Evolutionary conservation across 2,888 invertebrate genomes (phyloP).

Genomic region (Trypoxylon attenuatum): DNA sequence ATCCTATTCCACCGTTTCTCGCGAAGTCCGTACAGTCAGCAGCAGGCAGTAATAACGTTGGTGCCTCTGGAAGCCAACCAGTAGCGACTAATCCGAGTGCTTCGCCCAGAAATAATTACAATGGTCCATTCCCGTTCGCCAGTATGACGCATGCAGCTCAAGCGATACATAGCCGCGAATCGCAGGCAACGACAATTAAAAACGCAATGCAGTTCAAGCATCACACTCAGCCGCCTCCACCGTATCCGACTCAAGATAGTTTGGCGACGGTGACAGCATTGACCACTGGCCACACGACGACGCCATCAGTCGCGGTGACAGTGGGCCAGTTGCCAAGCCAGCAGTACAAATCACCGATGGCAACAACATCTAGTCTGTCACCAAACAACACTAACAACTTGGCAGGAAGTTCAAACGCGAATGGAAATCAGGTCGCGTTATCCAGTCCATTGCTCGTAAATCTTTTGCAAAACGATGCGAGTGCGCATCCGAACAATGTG

Average conservation of each 20-base stretch:
- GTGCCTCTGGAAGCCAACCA: slow-evolving; percentile 59
- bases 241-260: slow-evolving; percentile 73
- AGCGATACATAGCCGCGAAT: slow-evolving; percentile 86
- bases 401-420: slow-evolving; percentile 59
- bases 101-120: slow-evolving; percentile 74
- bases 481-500: slow-evolving; percentile 70
- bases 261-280: slow-evolving; percentile 69
- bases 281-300: slow-evolving; percentile 64
- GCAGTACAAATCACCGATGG: slow-evolving; percentile 64
- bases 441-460: slow-evolving; percentile 94
- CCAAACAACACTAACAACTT: slow-evolving; percentile 56
- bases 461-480: slow-evolving; percentile 89
- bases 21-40: slow-evolving; percentile 66
- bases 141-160: slow-evolving; percentile 92
- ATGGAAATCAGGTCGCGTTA: slow-evolving; percentile 80
- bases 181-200: slow-evolving; percentile 64
- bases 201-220: slow-evolving; percentile 68
- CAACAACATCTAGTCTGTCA: slow-evolving; percentile 68
- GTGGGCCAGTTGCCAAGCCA: slow-evolving; percentile 64
- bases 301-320: slow-evolving; percentile 65
- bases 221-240: slow-evolving; percentile 74
- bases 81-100: slow-evolving; percentile 69
- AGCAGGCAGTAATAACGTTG: slow-evolving; percentile 57
- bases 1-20: slow-evolving; percentile 75
- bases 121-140: slow-evolving; percentile 88